These are phyloP conservation scores for Procambarus virginalis DNA, from an alignment of 1,140 invertebrate genomes.

Conservation along the genomic window DNA sequence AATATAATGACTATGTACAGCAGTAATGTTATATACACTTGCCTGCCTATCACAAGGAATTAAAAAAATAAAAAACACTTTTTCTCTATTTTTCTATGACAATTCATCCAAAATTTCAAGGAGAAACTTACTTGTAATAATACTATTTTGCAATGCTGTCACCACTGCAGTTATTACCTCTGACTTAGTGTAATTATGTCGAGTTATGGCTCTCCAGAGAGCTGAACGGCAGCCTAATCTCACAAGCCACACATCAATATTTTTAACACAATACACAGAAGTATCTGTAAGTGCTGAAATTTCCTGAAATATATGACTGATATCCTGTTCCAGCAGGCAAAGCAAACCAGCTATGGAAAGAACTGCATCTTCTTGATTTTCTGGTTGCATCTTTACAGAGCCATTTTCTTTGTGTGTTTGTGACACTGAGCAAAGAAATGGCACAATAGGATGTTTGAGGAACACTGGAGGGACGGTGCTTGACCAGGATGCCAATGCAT, in stretches of 20 bases:
- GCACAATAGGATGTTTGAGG: neutral
- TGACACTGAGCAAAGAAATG: slow-evolving; percentile 9
- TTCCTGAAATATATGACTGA: slow-evolving; percentile 16
- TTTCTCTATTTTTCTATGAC: neutral
- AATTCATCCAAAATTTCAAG: slow-evolving; percentile 28
- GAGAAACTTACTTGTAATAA: slow-evolving; percentile 13
- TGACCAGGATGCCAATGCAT: slow-evolving; percentile 3
- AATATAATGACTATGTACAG: no score
- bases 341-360: slow-evolving; percentile 18
- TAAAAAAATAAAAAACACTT: no score
- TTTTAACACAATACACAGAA: slow-evolving; percentile 37
- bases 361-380: neutral
- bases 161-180: neutral
- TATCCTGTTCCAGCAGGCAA: slow-evolving; percentile 35
- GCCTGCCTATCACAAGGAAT: no score
- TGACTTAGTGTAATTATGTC: neutral
- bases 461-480: slow-evolving; percentile 17
- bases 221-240: slow-evolving; percentile 47
- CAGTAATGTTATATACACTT: no score
- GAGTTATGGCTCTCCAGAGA: slow-evolving; percentile 25
- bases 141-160: neutral
- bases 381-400: neutral
- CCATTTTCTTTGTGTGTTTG: neutral
- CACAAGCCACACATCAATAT: slow-evolving; percentile 46
- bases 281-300: slow-evolving; percentile 17